phyloP scores from a whole-genome alignment of 1,140 invertebrate species.

The Drosophila pandora region DNA sequence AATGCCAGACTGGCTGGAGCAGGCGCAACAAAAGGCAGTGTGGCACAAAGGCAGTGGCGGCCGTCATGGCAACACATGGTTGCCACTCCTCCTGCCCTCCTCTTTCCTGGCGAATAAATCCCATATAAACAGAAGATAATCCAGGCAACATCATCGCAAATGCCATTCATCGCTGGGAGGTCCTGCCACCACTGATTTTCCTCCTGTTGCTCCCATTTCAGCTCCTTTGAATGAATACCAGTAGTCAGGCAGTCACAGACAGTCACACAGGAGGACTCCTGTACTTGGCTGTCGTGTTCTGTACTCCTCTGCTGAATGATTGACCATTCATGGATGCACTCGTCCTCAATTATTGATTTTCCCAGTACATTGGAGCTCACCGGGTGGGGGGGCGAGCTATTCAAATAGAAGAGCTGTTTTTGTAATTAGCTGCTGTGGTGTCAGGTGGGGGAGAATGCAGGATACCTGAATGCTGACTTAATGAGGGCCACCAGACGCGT shows the following conservation, averaged over 20 bases:
- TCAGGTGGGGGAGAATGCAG: constrained; percentile 3
- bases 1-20: constrained; percentile 54
- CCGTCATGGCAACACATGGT: constrained; percentile 70
- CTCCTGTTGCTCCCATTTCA: constrained; percentile 18
- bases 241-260: not conserved
- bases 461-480: constrained; percentile 19
- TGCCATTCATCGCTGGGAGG: constrained; percentile 55
- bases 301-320: constrained; percentile 18
- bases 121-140: constrained; percentile 81
- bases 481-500: constrained; percentile 8
- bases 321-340: constrained; percentile 46
- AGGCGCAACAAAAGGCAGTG: constrained; percentile 34
- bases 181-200: constrained; percentile 16
- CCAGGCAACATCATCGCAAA: constrained; percentile 67
- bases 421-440: constrained; percentile 53
- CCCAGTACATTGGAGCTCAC: constrained; percentile 1
- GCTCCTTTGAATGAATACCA: constrained; percentile 42
- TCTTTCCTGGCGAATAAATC: constrained; percentile 60
- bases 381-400: constrained; percentile 2
- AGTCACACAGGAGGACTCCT: not conserved
- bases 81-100: not conserved
- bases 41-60: constrained; percentile 59
- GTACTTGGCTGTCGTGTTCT: not conserved
- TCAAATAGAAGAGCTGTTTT: constrained; percentile 63
- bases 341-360: constrained; percentile 51